Conservation (phyloP, 2,888 invertebrate species). For the Germaria angustata region DNA sequence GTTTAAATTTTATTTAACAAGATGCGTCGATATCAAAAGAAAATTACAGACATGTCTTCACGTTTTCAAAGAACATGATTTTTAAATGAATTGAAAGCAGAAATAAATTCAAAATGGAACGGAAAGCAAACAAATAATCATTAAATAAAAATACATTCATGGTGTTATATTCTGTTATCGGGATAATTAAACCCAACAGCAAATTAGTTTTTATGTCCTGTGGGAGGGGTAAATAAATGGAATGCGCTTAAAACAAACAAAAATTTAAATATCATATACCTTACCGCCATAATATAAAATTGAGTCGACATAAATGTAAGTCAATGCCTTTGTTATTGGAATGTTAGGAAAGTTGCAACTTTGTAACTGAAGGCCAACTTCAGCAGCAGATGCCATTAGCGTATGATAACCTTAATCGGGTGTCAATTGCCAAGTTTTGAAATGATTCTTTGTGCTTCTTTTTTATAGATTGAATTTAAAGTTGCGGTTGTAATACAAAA, state of each 20-base stretch:
- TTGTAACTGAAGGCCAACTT: too few relatives aligned
- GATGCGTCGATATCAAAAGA: slow-evolving; percentile 54
- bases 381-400: too few relatives aligned
- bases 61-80: slow-evolving; percentile 54
- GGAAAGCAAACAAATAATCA: not conserved
- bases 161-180: slow-evolving; percentile 4
- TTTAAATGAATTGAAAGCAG: slow-evolving; percentile 44
- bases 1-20: slow-evolving; percentile 60
- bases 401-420: too few relatives aligned
- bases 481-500: too few relatives aligned
- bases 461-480: too few relatives aligned
- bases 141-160: not conserved
- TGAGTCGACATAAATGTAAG: not conserved
- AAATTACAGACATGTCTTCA: slow-evolving; percentile 55
- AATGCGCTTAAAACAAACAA: not conserved
- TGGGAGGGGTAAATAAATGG: not conserved
- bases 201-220: not conserved
- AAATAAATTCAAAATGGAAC: not conserved
- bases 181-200: slow-evolving; percentile 23
- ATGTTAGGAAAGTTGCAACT: not conserved
- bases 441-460: too few relatives aligned
- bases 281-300: not conserved
- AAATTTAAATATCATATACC: not conserved
- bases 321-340: not conserved
- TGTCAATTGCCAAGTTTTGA: too few relatives aligned